phyloP scores from a whole-genome alignment of 2,888 invertebrate genomes.

The Eupsilia transversa region DNA sequence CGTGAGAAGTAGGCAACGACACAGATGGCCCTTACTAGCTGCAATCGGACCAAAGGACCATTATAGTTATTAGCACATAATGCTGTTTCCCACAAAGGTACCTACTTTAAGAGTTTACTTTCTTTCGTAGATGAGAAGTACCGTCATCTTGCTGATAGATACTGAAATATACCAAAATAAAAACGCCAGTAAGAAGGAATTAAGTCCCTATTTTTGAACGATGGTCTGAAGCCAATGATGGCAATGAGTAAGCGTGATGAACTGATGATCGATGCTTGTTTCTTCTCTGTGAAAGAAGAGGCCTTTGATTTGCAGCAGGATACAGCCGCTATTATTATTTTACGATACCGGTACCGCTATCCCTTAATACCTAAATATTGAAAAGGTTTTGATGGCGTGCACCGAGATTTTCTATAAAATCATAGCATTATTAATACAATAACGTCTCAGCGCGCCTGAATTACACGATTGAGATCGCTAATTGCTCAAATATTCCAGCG shows the following conservation, averaged over 20 bases:
- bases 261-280: neutral
- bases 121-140: neutral
- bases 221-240: neutral
- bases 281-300: neutral
- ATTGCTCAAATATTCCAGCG: conserved; percentile 78
- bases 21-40: neutral
- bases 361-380: neutral
- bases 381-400: neutral
- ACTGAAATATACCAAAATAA: neutral
- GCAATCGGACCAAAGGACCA: neutral
- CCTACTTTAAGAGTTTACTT: neutral
- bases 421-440: conserved; percentile 45
- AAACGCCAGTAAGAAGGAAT: neutral
- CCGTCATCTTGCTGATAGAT: too few relatives aligned
- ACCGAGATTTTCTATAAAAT: conserved; percentile 29
- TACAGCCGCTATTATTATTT: neutral
- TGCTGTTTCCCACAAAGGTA: conserved; percentile 17
- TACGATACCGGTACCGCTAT: neutral
- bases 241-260: neutral
- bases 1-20: conserved; percentile 13
- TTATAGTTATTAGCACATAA: conserved; percentile 4
- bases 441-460: conserved; percentile 47
- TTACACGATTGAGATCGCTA: conserved; percentile 68
- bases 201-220: neutral
- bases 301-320: neutral